phyloP scores from a whole-genome alignment of 1,140 invertebrate genomes.

The Dufourea novaeangliae region DNA sequence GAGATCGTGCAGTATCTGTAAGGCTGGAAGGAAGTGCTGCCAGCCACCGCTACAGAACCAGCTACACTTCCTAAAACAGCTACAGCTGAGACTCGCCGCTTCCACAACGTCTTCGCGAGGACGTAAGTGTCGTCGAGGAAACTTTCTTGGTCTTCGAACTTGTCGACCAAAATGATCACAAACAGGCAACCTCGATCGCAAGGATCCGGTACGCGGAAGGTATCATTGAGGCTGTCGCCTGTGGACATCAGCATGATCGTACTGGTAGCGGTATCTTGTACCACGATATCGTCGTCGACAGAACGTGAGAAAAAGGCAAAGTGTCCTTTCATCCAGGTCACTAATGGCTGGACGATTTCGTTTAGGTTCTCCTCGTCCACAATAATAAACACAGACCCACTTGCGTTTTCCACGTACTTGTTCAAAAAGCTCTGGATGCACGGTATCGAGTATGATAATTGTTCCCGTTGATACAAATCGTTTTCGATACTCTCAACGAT shows the following conservation, averaged over 20 bases:
- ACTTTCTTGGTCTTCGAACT: slow-evolving; percentile 48
- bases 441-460: slow-evolving; percentile 6
- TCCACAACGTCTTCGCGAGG: slow-evolving; percentile 62
- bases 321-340: neutral
- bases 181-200: slow-evolving; percentile 66
- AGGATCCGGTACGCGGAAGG: slow-evolving; percentile 39
- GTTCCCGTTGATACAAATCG: neutral
- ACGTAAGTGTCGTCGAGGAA: slow-evolving; percentile 55
- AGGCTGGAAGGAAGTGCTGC: slow-evolving; percentile 56
- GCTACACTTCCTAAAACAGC: slow-evolving; percentile 61
- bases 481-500: neutral
- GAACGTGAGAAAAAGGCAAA: slow-evolving; percentile 45
- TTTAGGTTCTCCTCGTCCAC: neutral
- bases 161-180: slow-evolving; percentile 45
- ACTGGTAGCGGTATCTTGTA: slow-evolving; percentile 14
- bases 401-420: neutral
- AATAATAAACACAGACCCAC: neutral
- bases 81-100: slow-evolving; percentile 49
- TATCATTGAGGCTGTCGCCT: slow-evolving; percentile 32
- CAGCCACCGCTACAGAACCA: slow-evolving; percentile 55
- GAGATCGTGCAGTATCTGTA: slow-evolving; percentile 47
- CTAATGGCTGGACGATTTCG: slow-evolving; percentile 12
- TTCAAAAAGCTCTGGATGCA: slow-evolving; percentile 55
- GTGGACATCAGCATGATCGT: slow-evolving; percentile 63
- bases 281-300: neutral